Evolutionary conservation across 2,888 invertebrate genomes (phyloP), one percentile per base, ranked within the genome.

Genomic region (Cistogaster globosa): DNA sequence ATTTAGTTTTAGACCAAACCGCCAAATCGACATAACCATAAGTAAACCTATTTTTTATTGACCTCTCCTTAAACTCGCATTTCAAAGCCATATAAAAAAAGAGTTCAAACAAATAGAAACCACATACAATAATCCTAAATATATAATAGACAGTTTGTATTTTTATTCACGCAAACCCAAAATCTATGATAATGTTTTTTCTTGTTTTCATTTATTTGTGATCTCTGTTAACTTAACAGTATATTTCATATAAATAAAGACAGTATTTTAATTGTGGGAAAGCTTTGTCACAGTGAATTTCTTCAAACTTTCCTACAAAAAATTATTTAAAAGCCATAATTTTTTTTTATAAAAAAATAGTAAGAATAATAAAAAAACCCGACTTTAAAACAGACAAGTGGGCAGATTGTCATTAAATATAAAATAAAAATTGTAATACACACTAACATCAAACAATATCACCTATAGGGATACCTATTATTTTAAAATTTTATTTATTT

Each of bases 21-120:
- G 85, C 32, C 32, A 32, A 32, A 32, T 32, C 32, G 32, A 32
- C 82, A 75, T 82, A 84, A 75, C 82, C 82, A 82, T 85, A 85
- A 85, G 82, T 76, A 85, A 85, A 71, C 75, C 82, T 75, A 69
- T 75, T 85, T 63, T 79, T 82, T 74, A 85, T 78, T 85, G 82
- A 85, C 85, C 85, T 85, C 85, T 85, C 85, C 85, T 85, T 85
- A 85, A 82, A 85, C 78, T 82, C 77, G 65, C 82, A 85, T 82
- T 85, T 62, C 45, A 32, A 55, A 62, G 42, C 63, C 51, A 74
- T 38, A 68, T 7, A 32, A 8, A 60, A 26, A 71, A 65, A 36
- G 42, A 77, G 62, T 69, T 78, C 69, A 79, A 79, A 42, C 71
- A 79, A 81, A 81, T 68, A 75, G 36, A 62, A 74, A 81, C 45